Evolutionary conservation across 2,797 vertebrate genomes (phyloP).

Genomic region (Enteromius trimaculatus): DNA sequence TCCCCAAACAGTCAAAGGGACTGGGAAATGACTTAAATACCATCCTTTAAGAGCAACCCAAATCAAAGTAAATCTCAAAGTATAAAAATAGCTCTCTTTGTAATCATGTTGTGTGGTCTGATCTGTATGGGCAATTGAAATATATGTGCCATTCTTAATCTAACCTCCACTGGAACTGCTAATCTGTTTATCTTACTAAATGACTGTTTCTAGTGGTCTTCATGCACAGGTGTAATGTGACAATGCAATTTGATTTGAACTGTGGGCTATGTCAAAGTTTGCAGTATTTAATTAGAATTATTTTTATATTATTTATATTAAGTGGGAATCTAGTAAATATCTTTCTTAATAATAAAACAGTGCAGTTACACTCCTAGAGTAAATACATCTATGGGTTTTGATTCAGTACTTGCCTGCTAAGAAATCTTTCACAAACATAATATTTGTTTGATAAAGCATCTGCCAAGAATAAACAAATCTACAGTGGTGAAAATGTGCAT

Average conservation of each 20-base stretch:
- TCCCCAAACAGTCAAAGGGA: conserved; percentile 15
- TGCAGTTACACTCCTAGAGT: neutral
- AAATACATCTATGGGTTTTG: conserved; percentile 13
- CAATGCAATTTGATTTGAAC: conserved; percentile 1
- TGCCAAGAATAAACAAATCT: neutral
- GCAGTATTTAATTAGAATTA: neutral
- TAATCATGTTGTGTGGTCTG: neutral
- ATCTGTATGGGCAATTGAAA: neutral
- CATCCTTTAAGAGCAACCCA: neutral
- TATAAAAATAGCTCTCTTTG: conserved; percentile 28
- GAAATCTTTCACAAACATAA: neutral
- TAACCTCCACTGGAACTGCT: neutral
- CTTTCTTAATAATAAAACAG: neutral
- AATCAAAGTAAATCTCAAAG: conserved; percentile 2
- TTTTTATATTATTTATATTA: neutral
- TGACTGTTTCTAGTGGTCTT: neutral
- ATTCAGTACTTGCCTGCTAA: neutral
- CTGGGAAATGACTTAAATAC: neutral
- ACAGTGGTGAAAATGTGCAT: conserved; percentile 1
- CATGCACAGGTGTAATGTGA: conserved; percentile 3
- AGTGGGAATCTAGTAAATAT: conserved; percentile 9
- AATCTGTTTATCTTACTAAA: neutral
- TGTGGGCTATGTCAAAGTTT: neutral
- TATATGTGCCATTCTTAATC: neutral
- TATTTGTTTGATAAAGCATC: conserved; percentile 7